Evolutionary conservation across 1,140 invertebrate species (phyloP), one percentile per base, ranked within the genome.

Genomic region (Acromyrmex heyeri): DNA sequence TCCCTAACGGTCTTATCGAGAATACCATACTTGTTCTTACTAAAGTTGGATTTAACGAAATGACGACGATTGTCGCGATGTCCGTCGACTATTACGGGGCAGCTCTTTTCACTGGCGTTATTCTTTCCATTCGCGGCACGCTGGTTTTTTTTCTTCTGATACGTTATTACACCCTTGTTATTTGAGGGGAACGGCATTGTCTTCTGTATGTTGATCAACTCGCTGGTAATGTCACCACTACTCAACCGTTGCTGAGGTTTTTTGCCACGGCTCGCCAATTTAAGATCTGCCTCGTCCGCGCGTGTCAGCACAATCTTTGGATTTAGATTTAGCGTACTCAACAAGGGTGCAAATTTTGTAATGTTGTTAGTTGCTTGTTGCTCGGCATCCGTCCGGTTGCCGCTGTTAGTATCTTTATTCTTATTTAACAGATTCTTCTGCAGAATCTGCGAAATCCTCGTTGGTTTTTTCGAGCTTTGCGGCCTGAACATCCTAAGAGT

Each of bases 401-500:
- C 57, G 10, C 89, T 91, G 61, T 93, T 92, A 62, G 87, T 91
- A 34, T 92, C 91, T 88, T 95, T 91, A 34, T 86, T 92, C 27
- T 94, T 94, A 44, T 91, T 93, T 48, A 93, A 44, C 21, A 93
- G 61, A 88, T 92, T 92, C 62, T 91, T 93, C 55, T 91, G 91
- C 67, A 88, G 30, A 76, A 92, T 89, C 44, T 91, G 91, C 2
- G 88, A 86, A 4, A 91, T 90, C n/a, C 90, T 88, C 16, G 91
- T 88, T 0, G 92, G 92, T 79, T 95, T 96, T 75, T 94, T 95
- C 5, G 92, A 73, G 55, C 93, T 95, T 7, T 94, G 92, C 18
- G 95, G 95, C 88, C 96, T 93, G 85, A 96, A 96, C 94, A 96
- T 96, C 65, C 96, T 92, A 44, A 96, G 88, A 3, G 95, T 95